phyloP scores from a whole-genome alignment of 2,797 vertebrate genomes.

The Monodelphis domestica region DNA sequence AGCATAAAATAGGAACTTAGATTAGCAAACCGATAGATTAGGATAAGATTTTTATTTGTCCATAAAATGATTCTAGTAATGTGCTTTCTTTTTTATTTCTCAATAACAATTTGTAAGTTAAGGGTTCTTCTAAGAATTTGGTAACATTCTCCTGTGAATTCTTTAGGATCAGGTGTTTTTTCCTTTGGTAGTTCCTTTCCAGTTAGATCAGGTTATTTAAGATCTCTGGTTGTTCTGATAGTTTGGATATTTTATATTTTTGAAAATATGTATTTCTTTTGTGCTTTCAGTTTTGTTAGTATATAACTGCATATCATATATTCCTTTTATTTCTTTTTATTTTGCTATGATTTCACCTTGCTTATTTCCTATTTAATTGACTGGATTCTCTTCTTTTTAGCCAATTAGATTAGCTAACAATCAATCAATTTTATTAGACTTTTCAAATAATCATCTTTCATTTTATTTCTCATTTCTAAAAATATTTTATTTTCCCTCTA shows the following conservation, averaged over 20 bases:
- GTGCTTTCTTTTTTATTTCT: background rate
- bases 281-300: background rate
- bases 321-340: background rate
- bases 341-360: background rate
- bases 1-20: no score
- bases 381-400: background rate
- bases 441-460: background rate
- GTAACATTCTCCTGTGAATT: background rate
- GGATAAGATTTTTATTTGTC: no score
- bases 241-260: background rate
- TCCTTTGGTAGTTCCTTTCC: background rate
- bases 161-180: no score
- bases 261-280: background rate
- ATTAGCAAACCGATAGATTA: no score
- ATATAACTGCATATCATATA: background rate
- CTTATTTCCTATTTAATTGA: background rate
- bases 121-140: background rate
- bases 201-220: background rate
- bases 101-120: background rate
- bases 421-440: background rate
- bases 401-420: background rate
- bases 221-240: background rate
- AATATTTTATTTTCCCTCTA: background rate
- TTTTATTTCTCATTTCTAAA: background rate
- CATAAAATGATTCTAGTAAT: background rate